These are phyloP conservation scores for Parauchenoglanis punctatus DNA, from an alignment of 2,797 vertebrate genomes.

Conservation along the genomic window DNA sequence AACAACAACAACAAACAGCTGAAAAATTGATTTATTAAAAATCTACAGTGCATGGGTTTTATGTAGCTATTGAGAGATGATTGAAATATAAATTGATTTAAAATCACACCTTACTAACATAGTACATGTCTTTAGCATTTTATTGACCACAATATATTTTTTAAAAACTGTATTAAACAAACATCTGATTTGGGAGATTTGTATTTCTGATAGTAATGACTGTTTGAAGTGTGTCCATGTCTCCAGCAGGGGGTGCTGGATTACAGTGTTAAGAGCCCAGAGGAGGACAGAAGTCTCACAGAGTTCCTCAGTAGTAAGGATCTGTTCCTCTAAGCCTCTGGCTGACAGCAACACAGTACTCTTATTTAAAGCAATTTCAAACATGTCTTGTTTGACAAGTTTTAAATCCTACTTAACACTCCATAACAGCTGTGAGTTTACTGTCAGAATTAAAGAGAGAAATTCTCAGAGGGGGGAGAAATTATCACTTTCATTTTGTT, in stretches of 20 bases:
- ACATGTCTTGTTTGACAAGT: slow-evolving; percentile 90
- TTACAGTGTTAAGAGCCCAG: slow-evolving; percentile 69
- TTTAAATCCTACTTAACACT: slow-evolving; percentile 89
- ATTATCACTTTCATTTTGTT: slow-evolving; percentile 85
- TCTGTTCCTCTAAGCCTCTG: slow-evolving; percentile 84
- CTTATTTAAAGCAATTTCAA: slow-evolving; percentile 90
- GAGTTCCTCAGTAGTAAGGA: slow-evolving; percentile 84
- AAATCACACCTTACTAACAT: neutral
- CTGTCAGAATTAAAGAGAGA: slow-evolving; percentile 85
- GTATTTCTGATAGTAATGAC: neutral
- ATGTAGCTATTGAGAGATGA: neutral
- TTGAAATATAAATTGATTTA: neutral
- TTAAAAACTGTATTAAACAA: neutral
- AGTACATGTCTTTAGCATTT: neutral
- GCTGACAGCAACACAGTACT: slow-evolving; percentile 87
- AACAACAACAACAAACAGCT: neutral
- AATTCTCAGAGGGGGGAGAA: slow-evolving; percentile 82
- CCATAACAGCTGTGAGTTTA: slow-evolving; percentile 85
- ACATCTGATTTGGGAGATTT: neutral
- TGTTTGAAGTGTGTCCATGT: neutral
- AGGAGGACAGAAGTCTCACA: slow-evolving; percentile 76
- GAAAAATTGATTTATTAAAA: neutral
- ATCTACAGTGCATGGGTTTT: neutral
- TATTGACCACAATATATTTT: neutral
- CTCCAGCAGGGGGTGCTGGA: slow-evolving; percentile 78